Percentiles rank a stretch among this genome's conserved stretches.
These are phyloP conservation scores for Prunella strophiata DNA, from an alignment of 2,797 vertebrate species.

Conservation along the genomic window DNA sequence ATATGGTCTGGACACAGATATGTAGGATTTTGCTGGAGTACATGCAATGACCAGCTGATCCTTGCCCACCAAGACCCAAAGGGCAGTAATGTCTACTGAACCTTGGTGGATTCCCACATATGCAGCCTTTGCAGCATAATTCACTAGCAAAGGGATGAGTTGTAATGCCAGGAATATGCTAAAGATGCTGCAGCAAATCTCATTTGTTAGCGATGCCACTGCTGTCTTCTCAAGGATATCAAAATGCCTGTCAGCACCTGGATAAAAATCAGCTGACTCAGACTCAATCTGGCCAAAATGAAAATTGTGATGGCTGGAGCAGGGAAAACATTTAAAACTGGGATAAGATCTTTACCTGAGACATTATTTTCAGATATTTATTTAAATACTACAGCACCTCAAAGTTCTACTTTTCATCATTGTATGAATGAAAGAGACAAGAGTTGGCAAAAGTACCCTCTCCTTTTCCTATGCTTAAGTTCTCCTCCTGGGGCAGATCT, in stretches of 20 bases:
- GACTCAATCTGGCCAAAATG: conserved; percentile 8
- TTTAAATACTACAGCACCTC: not conserved
- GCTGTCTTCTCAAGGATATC: conserved; percentile 44
- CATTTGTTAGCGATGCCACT: conserved; percentile 36
- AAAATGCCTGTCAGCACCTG: conserved; percentile 64
- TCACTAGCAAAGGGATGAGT: not conserved
- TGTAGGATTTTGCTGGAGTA: not conserved
- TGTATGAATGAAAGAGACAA: not conserved
- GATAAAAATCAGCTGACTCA: conserved; percentile 61
- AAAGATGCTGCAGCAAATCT: conserved; percentile 32
- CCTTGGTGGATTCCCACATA: not conserved
- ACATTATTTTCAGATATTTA: not conserved
- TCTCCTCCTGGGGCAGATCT: not conserved
- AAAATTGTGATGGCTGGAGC: not conserved
- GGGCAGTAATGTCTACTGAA: not conserved
- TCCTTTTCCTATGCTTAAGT: not conserved
- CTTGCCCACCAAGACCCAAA: not conserved
- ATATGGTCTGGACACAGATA: rapidly evolving
- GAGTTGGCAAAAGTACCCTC: not conserved
- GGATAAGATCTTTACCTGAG: not conserved
- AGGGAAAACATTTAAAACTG: not conserved
- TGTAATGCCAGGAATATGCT: conserved; percentile 10
- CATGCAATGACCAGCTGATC: not conserved
- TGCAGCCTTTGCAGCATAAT: not conserved
- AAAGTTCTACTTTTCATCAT: not conserved